Base-by-base conservation (phyloP, 2,113 vertebrate species). In the Heteronetta atricapilla region DNA sequence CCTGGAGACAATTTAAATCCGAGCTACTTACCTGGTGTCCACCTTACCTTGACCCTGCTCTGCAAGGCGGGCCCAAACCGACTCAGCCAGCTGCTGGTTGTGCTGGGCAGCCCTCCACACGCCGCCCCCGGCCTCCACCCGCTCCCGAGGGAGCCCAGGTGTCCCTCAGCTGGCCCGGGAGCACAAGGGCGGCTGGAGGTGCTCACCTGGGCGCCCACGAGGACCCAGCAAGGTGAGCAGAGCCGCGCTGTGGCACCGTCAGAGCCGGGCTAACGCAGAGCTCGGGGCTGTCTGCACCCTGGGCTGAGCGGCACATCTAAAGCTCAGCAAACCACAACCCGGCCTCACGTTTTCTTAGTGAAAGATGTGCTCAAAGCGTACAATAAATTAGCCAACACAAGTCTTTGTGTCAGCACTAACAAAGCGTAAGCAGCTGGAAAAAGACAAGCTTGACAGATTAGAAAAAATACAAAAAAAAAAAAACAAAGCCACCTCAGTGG, bases 361-460 rank as follows among this genome's bases (percentile, higher is more conserved):
- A 79, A 75, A 92, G 16, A 86, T 6, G 31, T 63, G 63, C 79
- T 26, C 63, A 86, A 76, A 79, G 36, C 17, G 28, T 8, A 73
- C 63, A 63, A 14, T 17, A 89, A 89, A 48, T 46, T 82, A 88
- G 63, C 75, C 85, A 63, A 62, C 40, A 2, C 6, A 93, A 85
- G 73, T 64, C 64, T 83, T 73, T 68, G 55, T 84, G 79, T 83
- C 90, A 95, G 94, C 82, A 68, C n/a, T 73, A 84, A 64, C 38
- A 82, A 67, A 23, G 60, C 21, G 18, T 44, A 36, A 90, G 40
- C 73, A 90, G 73, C 73, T 83, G 64, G 33, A 78, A 95, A 90
- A 55, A 67, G 64, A 88, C 58, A 60, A 83, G 33, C 42, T 81
- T 16, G 34, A 88, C 82, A 83, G 64, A 88, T 64, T 63, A 83